A percentile compares a stretch with the other conserved stretches of the same genome.
Conservation (phyloP, 2,113 vertebrate genomes). For the Megalops atlanticus region DNA sequence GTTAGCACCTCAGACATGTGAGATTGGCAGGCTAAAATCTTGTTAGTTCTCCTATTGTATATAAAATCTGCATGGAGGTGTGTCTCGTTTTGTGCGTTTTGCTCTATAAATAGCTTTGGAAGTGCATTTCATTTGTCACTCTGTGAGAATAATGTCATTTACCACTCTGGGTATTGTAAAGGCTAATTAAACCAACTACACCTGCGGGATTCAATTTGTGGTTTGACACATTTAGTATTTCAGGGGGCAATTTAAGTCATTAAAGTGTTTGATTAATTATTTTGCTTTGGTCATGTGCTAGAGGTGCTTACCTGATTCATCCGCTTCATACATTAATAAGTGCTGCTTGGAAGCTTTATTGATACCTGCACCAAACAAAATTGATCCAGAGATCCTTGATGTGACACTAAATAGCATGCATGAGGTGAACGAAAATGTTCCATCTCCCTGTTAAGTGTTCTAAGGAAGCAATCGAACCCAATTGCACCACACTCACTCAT, state of each 20-base stretch:
- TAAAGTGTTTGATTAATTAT: not conserved
- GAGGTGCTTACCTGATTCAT: not conserved
- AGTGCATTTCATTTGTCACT: not conserved
- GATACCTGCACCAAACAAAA: not conserved
- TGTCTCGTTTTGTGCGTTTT: not conserved
- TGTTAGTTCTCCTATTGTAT: not conserved
- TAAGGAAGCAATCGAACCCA: not conserved
- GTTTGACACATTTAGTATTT: not conserved
- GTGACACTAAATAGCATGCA: not conserved
- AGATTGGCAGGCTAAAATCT: not conserved
- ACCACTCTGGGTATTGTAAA: not conserved
- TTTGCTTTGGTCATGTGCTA: not conserved
- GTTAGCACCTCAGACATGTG: too few relatives aligned
- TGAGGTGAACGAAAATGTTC: too few relatives aligned
- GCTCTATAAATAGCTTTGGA: not conserved
- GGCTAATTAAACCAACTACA: conserved; percentile 10
- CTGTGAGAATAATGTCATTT: not conserved
- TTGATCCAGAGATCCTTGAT: not conserved
- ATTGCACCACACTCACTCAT: not conserved
- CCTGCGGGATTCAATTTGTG: not conserved
- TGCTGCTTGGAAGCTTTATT: not conserved
- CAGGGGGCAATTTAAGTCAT: not conserved
- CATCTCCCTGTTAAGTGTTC: not conserved
- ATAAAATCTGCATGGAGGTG: not conserved
- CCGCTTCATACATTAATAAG: not conserved